phyloP scores from a whole-genome alignment of 2,888 invertebrate genomes.

The Thumatha senex region DNA sequence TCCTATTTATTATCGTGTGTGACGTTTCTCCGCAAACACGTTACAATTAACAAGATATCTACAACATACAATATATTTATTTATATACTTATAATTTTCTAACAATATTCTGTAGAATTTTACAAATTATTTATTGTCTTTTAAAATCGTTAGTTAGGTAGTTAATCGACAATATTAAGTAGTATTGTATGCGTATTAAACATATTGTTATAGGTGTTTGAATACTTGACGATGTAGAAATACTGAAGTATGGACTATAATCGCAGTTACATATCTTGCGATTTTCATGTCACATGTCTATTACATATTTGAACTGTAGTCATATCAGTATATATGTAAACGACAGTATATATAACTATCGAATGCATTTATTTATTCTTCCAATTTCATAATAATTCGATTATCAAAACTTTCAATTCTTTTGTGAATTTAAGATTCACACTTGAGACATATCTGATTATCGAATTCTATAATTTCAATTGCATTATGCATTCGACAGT shows the following conservation, averaged over 20 bases:
- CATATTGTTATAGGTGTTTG: constrained; percentile 59
- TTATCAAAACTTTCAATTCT: not conserved
- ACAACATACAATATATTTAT: constrained; percentile 59
- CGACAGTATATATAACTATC: constrained; percentile 17
- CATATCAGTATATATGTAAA: constrained; percentile 26
- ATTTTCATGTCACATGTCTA: constrained; percentile 32
- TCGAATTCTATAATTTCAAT: too few relatives aligned
- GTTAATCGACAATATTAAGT: constrained; percentile 61
- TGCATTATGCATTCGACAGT: constrained; percentile 33
- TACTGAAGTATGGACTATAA: constrained; percentile 39
- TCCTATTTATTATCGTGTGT: constrained; percentile 66
- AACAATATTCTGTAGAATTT: constrained; percentile 77
- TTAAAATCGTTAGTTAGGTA: constrained; percentile 61
- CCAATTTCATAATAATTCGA: not conserved
- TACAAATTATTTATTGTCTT: constrained; percentile 75
- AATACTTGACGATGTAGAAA: constrained; percentile 14
- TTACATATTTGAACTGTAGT: constrained; percentile 30
- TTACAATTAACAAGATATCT: constrained; percentile 70
- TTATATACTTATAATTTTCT: constrained; percentile 73
- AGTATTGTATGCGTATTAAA: constrained; percentile 62
- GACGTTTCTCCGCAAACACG: constrained; percentile 49
- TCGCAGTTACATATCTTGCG: constrained; percentile 66
- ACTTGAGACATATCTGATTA: not conserved
- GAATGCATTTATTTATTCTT: constrained; percentile 24
- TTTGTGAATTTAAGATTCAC: not conserved